These are phyloP conservation scores for Serilophus lunatus DNA, from an alignment of 2,113 vertebrate species.

Conservation along the genomic window DNA sequence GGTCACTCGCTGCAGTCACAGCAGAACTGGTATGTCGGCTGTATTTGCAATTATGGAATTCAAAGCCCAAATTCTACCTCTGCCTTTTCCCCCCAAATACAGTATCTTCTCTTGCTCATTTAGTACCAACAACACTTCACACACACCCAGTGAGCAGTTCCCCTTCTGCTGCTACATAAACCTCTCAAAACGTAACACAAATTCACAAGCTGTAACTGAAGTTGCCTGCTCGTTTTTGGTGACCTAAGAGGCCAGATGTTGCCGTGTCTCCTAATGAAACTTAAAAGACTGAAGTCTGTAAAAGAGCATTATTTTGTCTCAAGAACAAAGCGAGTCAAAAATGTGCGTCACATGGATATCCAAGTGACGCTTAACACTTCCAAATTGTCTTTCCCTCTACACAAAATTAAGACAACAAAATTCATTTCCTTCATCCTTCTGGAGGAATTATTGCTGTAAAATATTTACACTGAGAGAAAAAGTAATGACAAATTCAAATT, in stretches of 20 bases:
- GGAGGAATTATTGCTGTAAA: background rate
- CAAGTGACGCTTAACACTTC: background rate
- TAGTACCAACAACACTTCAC: background rate
- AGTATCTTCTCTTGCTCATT: background rate
- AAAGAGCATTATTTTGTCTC: background rate
- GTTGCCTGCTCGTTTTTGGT: background rate
- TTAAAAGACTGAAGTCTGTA: background rate
- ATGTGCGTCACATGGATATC: background rate
- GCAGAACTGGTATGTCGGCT: background rate
- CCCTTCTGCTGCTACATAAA: background rate
- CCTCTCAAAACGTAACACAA: background rate
- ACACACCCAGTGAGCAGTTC: background rate
- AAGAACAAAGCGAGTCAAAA: background rate
- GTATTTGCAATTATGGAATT: background rate
- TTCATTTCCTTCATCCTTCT: background rate
- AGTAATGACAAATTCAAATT: constrained; percentile 18
- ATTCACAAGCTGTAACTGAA: background rate
- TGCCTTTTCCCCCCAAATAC: background rate
- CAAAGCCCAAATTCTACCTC: background rate
- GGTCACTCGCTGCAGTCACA: background rate
- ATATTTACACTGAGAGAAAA: constrained; percentile 21
- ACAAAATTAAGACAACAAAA: constrained; percentile 17
- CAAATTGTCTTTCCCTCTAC: background rate
- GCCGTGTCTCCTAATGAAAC: background rate
- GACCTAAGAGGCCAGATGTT: background rate